Base-by-base conservation (phyloP, 2,113 vertebrate species). In the Erinaceus europaeus region DNA sequence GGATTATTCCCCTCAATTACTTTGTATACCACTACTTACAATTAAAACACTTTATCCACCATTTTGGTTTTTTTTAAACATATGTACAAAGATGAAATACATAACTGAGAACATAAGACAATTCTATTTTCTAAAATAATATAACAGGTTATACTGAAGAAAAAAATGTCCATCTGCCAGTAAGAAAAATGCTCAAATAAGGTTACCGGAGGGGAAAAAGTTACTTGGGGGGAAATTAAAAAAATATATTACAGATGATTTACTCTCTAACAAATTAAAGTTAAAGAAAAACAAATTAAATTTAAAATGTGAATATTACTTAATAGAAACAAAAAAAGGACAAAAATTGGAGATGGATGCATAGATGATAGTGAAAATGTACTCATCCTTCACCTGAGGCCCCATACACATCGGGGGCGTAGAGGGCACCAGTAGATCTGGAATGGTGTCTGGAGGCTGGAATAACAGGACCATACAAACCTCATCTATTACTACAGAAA, bases 301-400 rank as follows among this genome's bases (percentile, higher is more conserved):
- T 92, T 95, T 67, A 12, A 92, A 94, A 97, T 94, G 93, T 90
- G 79, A 94, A 71, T 85, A 75, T 68, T 55, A 91, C 64, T 91
- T 15, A 53, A 84, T 72, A 89, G 90, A 90, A 97, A 95, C 90
- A 53, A 88, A 74, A 96, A 91, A 89, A 74, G 80, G 92, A 86
- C 50, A 95, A 94, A 93, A 92, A n/a, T 96, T 85, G 94, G 95
- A 92, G 94, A 97, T 95, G 96, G 95, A 93, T 85, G 95, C 91
- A 97, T 84, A 96, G 96, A 97, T 94, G 94, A 96, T 29, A 95
- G 92, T 95, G 94, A 95, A 97, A 97, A 86, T 93, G 97, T 98
- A 98, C 97, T 99, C 98, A 98, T 98, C 98, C 98, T 98, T 99
- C 98, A 99, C 99, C 99, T 99, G 99, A 94, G 96, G 98, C 98